A percentile compares a stretch with the other conserved stretches of the same genome.
Conservation (phyloP, 92 coral and sea anemone species). For the Bergia puertoricense region DNA sequence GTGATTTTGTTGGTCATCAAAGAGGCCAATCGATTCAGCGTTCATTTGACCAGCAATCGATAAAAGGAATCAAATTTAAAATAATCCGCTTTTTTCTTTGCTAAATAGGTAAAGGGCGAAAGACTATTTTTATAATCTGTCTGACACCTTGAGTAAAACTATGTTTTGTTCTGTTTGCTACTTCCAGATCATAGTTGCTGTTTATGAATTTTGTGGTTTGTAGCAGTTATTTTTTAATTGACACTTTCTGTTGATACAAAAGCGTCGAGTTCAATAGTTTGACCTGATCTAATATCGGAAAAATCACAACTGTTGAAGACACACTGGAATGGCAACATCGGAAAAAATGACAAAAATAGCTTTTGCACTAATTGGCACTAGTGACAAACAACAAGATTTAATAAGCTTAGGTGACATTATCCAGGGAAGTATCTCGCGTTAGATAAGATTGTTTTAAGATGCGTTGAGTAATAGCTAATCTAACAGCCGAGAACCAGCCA, state of each 20-base stretch:
- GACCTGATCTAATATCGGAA: neutral
- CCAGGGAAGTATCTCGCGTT: neutral
- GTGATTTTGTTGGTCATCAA: no score
- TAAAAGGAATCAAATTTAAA: no score
- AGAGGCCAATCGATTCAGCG: neutral
- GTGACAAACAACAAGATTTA: neutral
- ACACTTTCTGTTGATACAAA: neutral
- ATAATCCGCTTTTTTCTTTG: neutral
- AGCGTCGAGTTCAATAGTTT: neutral
- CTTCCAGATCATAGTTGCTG: neutral
- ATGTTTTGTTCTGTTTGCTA: neutral
- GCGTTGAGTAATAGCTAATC: neutral
- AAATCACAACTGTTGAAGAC: neutral
- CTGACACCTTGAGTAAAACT: neutral
- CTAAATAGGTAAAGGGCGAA: neutral
- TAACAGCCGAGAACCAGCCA: neutral
- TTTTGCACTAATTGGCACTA: neutral
- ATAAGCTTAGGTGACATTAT: neutral
- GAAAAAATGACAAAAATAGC: slow-evolving; percentile 16
- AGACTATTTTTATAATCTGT: neutral
- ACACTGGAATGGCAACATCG: neutral
- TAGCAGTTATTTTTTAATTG: neutral
- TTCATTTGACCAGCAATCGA: no score
- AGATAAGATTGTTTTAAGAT: neutral
- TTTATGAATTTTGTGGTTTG: neutral